Percentiles rank a stretch among this genome's conserved stretches.
These are phyloP conservation scores for Anhinga anhinga DNA, from an alignment of 2,113 vertebrate species.

Conservation along the genomic window DNA sequence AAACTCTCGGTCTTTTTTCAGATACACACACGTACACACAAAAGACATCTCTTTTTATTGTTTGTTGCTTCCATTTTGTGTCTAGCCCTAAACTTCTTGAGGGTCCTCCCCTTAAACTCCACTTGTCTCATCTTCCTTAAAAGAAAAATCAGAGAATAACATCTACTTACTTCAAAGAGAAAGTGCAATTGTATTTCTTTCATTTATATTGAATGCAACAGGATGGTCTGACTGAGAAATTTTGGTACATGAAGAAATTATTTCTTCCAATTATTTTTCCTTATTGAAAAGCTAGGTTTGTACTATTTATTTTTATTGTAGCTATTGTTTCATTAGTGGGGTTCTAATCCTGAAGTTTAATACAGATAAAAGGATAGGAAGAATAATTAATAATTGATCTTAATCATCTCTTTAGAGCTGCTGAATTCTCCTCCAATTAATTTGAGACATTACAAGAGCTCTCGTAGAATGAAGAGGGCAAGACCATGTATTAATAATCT, in stretches of 20 bases:
- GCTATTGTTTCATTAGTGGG: neutral
- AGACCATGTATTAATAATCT: slow-evolving; percentile 26
- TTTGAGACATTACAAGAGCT: slow-evolving; percentile 37
- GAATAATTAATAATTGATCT: slow-evolving; percentile 37
- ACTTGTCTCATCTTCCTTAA: neutral
- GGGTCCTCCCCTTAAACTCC: neutral
- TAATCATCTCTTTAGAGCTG: slow-evolving; percentile 45
- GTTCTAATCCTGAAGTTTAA: neutral
- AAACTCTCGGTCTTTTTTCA: neutral
- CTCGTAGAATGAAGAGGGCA: slow-evolving; percentile 29
- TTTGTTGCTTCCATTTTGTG: neutral
- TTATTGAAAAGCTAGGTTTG: neutral
- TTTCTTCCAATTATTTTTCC: neutral
- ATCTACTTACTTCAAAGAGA: neutral
- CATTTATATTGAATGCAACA: neutral
- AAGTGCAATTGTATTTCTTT: neutral
- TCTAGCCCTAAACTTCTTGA: neutral
- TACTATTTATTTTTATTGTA: neutral
- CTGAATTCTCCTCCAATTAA: slow-evolving; percentile 40
- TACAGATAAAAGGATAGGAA: neutral
- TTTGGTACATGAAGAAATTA: neutral
- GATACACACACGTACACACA: neutral
- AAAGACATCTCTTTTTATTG: neutral
- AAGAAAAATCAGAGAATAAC: neutral
- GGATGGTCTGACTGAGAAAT: neutral